Percentiles rank a stretch among this genome's conserved stretches.
These are phyloP conservation scores for Callipepla squamata DNA, from an alignment of 2,113 vertebrate genomes.

Conservation along the genomic window DNA sequence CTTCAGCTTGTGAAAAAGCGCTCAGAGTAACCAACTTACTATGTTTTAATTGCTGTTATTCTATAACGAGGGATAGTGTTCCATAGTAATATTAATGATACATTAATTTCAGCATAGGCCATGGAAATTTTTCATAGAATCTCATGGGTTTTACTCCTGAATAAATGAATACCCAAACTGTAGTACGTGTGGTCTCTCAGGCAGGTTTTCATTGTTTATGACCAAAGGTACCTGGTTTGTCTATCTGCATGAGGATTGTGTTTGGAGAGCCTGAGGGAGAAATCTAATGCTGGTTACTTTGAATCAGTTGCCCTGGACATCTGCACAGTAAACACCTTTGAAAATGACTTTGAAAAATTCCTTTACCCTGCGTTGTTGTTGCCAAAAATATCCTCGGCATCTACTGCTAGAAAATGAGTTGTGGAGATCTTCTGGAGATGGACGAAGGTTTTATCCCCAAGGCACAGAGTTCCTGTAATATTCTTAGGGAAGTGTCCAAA, in stretches of 20 bases:
- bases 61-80: neutral
- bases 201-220: neutral
- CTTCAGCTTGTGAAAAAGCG: neutral
- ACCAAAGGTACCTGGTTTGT: neutral
- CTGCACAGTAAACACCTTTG: neutral
- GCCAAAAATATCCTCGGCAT: neutral
- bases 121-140: neutral
- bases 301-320: neutral
- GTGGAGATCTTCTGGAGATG: neutral
- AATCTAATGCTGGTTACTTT: neutral
- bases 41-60: conserved; percentile 9
- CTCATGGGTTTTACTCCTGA: neutral
- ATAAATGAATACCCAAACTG: neutral
- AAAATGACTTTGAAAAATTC: neutral
- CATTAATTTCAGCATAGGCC: neutral
- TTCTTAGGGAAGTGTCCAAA: neutral
- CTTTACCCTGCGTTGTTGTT: neutral
- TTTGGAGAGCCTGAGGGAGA: neutral
- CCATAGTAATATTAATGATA: neutral
- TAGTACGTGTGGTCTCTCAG: neutral
- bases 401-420: neutral
- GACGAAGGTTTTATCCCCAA: neutral
- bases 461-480: neutral
- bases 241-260: neutral
- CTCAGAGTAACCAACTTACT: neutral